phyloP scores from a whole-genome alignment of 2,888 invertebrate genomes.

The Macrosoma leucophasiata region DNA sequence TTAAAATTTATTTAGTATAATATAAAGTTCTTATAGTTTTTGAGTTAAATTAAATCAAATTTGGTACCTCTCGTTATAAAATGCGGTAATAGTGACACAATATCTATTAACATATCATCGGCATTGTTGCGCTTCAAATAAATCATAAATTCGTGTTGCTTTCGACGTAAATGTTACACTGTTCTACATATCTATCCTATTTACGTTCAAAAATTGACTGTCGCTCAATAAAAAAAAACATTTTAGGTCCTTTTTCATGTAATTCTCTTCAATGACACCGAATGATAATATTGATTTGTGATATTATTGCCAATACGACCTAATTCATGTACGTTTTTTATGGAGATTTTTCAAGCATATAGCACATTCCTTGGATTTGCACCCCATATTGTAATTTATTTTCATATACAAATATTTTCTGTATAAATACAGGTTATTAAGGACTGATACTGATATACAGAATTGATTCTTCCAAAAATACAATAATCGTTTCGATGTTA shows the following conservation, averaged over 20 bases:
- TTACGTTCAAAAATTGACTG: conserved; percentile 9
- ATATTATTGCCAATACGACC: conserved; percentile 58
- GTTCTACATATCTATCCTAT: conserved; percentile 34
- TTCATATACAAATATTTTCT: conserved; percentile 57
- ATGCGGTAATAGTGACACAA: conserved; percentile 39
- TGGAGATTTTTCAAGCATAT: conserved; percentile 24
- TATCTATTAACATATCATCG: conserved; percentile 66
- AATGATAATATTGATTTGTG: conserved; percentile 60
- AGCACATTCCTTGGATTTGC: conserved; percentile 56
- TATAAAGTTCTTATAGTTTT: too few relatives aligned
- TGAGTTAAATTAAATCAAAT: too few relatives aligned
- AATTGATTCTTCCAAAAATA: conserved; percentile 53
- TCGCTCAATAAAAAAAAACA: too few relatives aligned
- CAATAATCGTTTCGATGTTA: conserved; percentile 54
- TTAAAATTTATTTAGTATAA: too few relatives aligned
- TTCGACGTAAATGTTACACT: conserved; percentile 36
- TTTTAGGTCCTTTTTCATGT: too few relatives aligned
- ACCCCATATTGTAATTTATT: conserved; percentile 55
- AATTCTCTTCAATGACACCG: conserved; percentile 29
- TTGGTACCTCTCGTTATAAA: conserved; percentile 27
- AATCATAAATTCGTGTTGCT: conserved; percentile 46
- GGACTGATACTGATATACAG: conserved; percentile 37
- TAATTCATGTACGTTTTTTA: conserved; percentile 41
- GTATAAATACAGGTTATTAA: conserved; percentile 41
- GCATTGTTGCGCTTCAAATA: conserved; percentile 66